Percentiles rank a stretch among this genome's conserved stretches.
phyloP scores from a whole-genome alignment of 2,113 vertebrate genomes.

The Nycticryphes semicollaris region DNA sequence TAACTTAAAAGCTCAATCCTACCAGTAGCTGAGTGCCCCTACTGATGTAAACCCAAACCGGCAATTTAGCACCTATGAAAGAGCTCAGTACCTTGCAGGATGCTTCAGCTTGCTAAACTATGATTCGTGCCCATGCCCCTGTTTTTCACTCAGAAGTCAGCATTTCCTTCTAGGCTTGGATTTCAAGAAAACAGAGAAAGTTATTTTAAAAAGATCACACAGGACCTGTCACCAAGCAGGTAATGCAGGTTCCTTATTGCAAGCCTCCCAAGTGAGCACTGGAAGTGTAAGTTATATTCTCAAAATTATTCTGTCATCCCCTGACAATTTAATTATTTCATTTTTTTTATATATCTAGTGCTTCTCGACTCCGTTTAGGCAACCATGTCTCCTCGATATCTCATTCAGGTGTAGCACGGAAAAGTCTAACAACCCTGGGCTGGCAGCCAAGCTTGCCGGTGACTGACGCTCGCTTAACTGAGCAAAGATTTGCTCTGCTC shows the following conservation, averaged over 20 bases:
- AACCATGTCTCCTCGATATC: slow-evolving; percentile 72
- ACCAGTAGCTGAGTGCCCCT: neutral
- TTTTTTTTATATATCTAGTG: neutral
- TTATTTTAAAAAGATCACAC: neutral
- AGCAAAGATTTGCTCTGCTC: slow-evolving; percentile 78
- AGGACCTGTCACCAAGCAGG: neutral
- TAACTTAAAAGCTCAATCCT: neutral
- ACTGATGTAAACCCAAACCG: neutral
- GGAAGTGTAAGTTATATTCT: slow-evolving; percentile 18
- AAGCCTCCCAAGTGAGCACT: neutral
- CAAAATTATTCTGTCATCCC: slow-evolving; percentile 72
- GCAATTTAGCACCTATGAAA: neutral
- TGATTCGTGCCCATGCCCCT: neutral
- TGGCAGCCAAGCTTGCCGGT: slow-evolving; percentile 67
- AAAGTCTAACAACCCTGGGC: slow-evolving; percentile 69
- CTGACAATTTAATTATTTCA: slow-evolving; percentile 57
- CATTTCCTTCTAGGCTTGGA: neutral
- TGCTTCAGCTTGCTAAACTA: neutral
- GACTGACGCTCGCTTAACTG: slow-evolving; percentile 77
- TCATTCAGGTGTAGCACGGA: slow-evolving; percentile 74
- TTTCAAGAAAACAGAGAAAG: neutral
- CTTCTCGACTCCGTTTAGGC: slow-evolving; percentile 54
- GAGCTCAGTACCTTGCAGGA: neutral
- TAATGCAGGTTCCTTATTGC: neutral
- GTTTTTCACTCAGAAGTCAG: neutral